Base-by-base conservation (phyloP, 2,113 vertebrate species). In the Chlorodrepanis virens region DNA sequence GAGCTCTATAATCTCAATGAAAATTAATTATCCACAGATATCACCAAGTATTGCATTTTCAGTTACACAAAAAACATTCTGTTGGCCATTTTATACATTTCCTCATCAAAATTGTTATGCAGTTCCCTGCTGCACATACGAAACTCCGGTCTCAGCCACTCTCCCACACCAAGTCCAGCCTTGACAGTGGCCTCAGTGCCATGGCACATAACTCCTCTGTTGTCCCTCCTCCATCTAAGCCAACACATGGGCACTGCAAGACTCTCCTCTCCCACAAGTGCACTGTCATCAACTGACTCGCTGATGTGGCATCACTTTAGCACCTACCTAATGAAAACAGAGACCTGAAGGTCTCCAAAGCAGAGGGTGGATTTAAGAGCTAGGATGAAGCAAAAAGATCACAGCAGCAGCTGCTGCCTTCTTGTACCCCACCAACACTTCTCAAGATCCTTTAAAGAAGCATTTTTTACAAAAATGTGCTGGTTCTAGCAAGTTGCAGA, bases 241-340 rank as follows among this genome's bases (percentile, higher is more conserved):
- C 60, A 83, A 37, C 1, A 9, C 17, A 50, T 0, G 4, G 20
- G 18, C 60, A 31, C 25, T 45, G 8, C 2, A 3, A 69, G 31
- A 24, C 27, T 68, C 12, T 65, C 28, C 57, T 60, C 40, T 72
- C 20, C 28, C 33, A 53, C 14, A 28, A 21, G 25, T 3, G 40
- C 14, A 6, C 16, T 20, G 35, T 3, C 37, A 56, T 14, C 1
- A 0, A 22, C 10, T 0, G 0, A 33, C 27, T 47, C 23, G 3
- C 35, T 37, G 42, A 11, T 3, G 0, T 2, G 1, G 23, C 37
- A 64, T 20, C 49, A 61, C 40, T 39, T n/a, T 12, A n/a, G 53
- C 39, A 69, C 7, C 14, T 44, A 52, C 57, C 14, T 33, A 49
- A 65, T 7, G 9, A 59, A 69, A 60, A 23, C 23, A 89, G 17